Conservation (phyloP, 2,797 vertebrate species). For the Lacerta bilineata region DNA sequence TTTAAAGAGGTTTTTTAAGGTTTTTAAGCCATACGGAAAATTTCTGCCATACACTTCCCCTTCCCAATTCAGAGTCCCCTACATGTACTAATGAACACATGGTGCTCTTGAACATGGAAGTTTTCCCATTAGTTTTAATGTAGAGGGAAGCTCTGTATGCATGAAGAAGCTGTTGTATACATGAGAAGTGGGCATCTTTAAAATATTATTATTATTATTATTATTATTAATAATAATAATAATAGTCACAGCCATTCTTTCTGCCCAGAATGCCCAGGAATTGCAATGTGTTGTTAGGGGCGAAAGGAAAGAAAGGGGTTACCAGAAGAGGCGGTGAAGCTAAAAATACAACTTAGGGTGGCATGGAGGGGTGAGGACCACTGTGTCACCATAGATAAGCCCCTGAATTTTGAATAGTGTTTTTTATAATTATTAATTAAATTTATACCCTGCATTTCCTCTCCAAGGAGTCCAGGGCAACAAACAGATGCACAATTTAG, state of each 20-base stretch:
- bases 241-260: neutral
- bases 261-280: neutral
- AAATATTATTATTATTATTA: too few relatives aligned
- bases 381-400: too few relatives aligned
- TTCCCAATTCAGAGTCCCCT: neutral
- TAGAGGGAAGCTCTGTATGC: neutral
- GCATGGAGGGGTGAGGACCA: neutral
- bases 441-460: too few relatives aligned
- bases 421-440: too few relatives aligned
- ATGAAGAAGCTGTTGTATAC: neutral
- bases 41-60: neutral
- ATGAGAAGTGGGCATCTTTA: too few relatives aligned
- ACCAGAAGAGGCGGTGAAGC: neutral
- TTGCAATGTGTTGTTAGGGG: neutral
- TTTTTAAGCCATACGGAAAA: too few relatives aligned
- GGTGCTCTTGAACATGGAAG: neutral
- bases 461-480: too few relatives aligned
- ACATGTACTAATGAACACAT: too few relatives aligned
- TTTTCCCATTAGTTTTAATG: neutral
- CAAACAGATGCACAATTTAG: too few relatives aligned
- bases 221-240: too few relatives aligned
- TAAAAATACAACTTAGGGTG: neutral
- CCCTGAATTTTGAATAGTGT: neutral
- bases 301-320: neutral
- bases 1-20: neutral